Evolutionary conservation across 2,113 vertebrate genomes (phyloP).

Genomic region (Zingel zingel): DNA sequence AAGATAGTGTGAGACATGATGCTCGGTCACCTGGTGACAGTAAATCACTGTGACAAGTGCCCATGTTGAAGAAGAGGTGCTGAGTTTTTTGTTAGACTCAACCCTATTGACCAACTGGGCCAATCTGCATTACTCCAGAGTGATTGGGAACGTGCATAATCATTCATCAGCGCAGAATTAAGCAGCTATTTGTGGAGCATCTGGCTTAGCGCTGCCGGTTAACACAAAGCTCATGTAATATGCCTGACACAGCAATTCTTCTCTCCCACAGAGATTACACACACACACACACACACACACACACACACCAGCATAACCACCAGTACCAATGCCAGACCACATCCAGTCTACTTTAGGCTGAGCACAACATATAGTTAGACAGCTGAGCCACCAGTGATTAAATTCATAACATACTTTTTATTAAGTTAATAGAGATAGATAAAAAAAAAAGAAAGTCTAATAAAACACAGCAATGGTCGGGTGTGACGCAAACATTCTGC

Average conservation of each 20-base stretch:
- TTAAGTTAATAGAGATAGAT: constrained; percentile 1
- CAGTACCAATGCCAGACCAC: not conserved
- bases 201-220: constrained; percentile 58
- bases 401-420: not conserved
- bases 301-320: constrained; percentile 11
- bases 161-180: constrained; percentile 65
- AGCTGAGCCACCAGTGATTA: not conserved
- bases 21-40: not conserved
- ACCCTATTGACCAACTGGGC: not conserved
- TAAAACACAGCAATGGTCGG: not conserved
- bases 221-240: constrained; percentile 42
- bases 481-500: not conserved
- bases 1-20: not conserved
- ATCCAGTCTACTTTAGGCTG: constrained; percentile 4
- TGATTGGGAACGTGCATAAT: constrained; percentile 17
- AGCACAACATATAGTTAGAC: constrained; percentile 13
- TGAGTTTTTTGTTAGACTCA: not conserved
- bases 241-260: constrained; percentile 71
- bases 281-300: constrained; percentile 8
- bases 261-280: constrained; percentile 65
- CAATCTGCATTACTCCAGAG: not conserved
- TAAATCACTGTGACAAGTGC: not conserved
- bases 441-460: not conserved
- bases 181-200: constrained; percentile 67
- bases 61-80: not conserved